Conservation (phyloP, 1,140 invertebrate species). For the Drosophila orena region DNA sequence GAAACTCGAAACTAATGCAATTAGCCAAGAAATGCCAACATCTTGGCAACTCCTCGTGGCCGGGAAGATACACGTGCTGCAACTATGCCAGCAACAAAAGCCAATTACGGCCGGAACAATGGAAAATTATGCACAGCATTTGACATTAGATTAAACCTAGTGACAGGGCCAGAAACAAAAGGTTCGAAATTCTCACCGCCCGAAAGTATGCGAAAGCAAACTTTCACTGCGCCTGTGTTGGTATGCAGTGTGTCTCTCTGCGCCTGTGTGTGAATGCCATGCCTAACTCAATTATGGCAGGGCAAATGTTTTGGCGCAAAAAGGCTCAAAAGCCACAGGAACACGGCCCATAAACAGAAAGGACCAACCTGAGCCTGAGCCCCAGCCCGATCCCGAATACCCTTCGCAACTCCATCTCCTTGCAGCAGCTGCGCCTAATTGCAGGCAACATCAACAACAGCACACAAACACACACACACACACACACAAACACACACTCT, state of each 20-base stretch:
- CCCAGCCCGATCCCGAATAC: neutral
- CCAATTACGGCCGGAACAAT: slow-evolving; percentile 57
- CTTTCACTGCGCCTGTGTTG: slow-evolving; percentile 16
- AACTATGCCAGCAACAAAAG: slow-evolving; percentile 61
- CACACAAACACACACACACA: slow-evolving; percentile 24
- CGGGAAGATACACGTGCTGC: slow-evolving; percentile 22
- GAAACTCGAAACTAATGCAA: slow-evolving; percentile 62
- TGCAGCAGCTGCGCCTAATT: slow-evolving; percentile 77
- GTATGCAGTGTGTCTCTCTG: slow-evolving; percentile 6
- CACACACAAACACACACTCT: slow-evolving; percentile 1
- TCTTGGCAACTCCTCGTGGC: slow-evolving; percentile 4
- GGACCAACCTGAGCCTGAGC: slow-evolving; percentile 16
- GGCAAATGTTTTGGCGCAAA: slow-evolving; percentile 76
- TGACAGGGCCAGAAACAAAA: slow-evolving; percentile 60
- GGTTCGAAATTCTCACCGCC: slow-evolving; percentile 41
- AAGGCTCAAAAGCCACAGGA: slow-evolving; percentile 77
- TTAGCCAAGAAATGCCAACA: slow-evolving; percentile 46
- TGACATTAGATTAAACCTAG: slow-evolving; percentile 67
- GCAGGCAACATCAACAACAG: slow-evolving; percentile 61
- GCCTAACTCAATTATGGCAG: slow-evolving; percentile 78
- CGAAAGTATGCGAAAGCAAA: slow-evolving; percentile 67
- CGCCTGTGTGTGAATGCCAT: slow-evolving; percentile 40
- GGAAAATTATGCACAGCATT: slow-evolving; percentile 63
- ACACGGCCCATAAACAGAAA: slow-evolving; percentile 63
- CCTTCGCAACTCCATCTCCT: neutral